Conservation (phyloP, 2,797 vertebrate species). For the Sebastes melanostomus region DNA sequence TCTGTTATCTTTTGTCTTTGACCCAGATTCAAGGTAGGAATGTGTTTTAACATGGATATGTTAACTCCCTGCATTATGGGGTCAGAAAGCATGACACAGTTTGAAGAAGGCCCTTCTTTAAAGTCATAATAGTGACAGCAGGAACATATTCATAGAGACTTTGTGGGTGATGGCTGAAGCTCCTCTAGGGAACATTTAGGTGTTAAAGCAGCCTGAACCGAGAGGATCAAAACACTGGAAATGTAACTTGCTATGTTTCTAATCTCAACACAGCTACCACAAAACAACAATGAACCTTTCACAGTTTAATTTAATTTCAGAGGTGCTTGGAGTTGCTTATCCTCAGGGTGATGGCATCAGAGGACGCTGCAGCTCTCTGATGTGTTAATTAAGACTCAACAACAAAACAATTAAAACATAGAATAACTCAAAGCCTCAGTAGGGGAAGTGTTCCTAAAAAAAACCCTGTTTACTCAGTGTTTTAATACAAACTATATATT, state of each 20-base stretch:
- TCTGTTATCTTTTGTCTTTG: constrained; percentile 69
- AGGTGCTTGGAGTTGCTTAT: background rate
- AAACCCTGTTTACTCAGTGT: background rate
- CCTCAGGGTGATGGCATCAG: constrained; percentile 15
- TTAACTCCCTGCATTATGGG: constrained; percentile 62
- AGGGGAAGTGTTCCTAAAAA: background rate
- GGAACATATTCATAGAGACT: constrained; percentile 33
- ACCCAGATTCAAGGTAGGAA: constrained; percentile 60
- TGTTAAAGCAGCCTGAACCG: background rate
- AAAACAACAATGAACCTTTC: background rate
- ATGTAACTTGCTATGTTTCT: background rate
- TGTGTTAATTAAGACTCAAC: constrained; percentile 21
- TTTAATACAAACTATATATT: background rate
- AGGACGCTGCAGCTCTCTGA: constrained; percentile 16
- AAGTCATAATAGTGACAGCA: constrained; percentile 47
- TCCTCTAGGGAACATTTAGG: background rate
- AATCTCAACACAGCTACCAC: background rate
- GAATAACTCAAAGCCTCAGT: background rate
- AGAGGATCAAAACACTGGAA: background rate
- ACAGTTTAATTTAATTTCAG: background rate
- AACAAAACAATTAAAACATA: background rate
- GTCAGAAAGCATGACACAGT: constrained; percentile 65
- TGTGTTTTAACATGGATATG: constrained; percentile 71
- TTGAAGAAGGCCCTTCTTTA: constrained; percentile 49
- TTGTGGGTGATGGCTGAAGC: constrained; percentile 12